A percentile compares a stretch with the other conserved stretches of the same genome.
These are phyloP conservation scores for Coenonympha arcania DNA, from an alignment of 2,888 invertebrate genomes.

Conservation along the genomic window DNA sequence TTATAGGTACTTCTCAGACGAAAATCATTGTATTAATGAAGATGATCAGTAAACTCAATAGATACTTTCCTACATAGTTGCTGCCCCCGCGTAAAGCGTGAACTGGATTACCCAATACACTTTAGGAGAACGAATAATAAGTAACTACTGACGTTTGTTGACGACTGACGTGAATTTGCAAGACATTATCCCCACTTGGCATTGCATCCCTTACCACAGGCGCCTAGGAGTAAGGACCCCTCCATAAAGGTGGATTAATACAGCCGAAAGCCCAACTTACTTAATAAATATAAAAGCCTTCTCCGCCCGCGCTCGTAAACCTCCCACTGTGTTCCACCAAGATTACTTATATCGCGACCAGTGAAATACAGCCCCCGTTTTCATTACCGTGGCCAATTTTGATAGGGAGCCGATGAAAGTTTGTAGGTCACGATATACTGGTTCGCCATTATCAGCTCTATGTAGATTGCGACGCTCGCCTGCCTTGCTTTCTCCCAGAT, in stretches of 20 bases:
- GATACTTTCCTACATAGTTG: neutral
- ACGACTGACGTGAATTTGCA: constrained; percentile 23
- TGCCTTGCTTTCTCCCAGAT: constrained; percentile 65
- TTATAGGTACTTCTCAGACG: too few relatives aligned
- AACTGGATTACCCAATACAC: constrained; percentile 13
- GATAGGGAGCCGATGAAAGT: constrained; percentile 35
- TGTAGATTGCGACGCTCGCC: constrained; percentile 67
- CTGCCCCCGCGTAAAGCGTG: constrained; percentile 11
- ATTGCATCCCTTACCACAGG: constrained; percentile 35
- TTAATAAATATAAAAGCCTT: constrained; percentile 76
- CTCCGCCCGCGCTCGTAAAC: constrained; percentile 68
- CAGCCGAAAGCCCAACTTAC: constrained; percentile 74
- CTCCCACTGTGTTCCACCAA: constrained; percentile 67
- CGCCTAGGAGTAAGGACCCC: constrained; percentile 63
- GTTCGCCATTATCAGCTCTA: constrained; percentile 70
- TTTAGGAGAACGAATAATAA: constrained; percentile 14
- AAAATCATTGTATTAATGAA: too few relatives aligned
- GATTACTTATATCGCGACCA: constrained; percentile 68
- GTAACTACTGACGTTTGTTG: too few relatives aligned
- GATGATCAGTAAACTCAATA: too few relatives aligned
- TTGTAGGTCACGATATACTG: constrained; percentile 40
- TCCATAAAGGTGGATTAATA: constrained; percentile 73
- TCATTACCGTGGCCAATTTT: constrained; percentile 46
- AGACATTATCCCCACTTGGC: constrained; percentile 23
- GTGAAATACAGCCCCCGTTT: constrained; percentile 46